Evolutionary conservation across 2,797 vertebrate genomes (phyloP), one percentile per base, ranked within the genome.

Genomic region (Lutra lutra): DNA sequence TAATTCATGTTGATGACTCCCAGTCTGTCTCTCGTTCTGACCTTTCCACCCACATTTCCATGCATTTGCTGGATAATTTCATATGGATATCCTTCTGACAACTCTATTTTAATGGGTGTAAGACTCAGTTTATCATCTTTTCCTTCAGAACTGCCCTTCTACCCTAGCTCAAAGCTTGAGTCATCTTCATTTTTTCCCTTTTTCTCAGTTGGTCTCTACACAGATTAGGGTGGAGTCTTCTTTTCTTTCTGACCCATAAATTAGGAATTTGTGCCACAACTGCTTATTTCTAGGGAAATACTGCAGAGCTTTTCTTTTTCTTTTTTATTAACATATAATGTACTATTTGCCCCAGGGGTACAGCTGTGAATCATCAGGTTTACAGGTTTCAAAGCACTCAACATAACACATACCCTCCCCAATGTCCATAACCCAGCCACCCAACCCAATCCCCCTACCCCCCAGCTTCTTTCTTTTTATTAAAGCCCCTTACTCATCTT

Each of bases 161-260:
- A 35, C 14, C 1, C 13, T 23, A 35, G 64, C 3, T 86, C 73
- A 56, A 68, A 95, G 79, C 77, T 21, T 80, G 32, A 94, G 15
- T 97, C 73, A 77, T 72, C 70, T 86, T 88, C 58, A 72, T 27
- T 96, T 60, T 68, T 32, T 62, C 27, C 86, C 43, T 89, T 68
- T 62, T 20, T 21, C 80, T 89, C 17, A 73, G 4, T 29, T 93
- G 86, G 70, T 68, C 40, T 21, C 35, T 35, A 83, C 18, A 60
- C 0, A 70, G 56, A 6, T 68, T 21, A 75, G 29, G 35, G 56
- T 72, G 40, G 40, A 91, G 12, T 7, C 20, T 48, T 60, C 62
- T 77, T 70, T 64, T 83, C 60, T 73, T 85, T 21, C 35, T 95
- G 78, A 80, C 5, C 13, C 35, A 64, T 38, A 89, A 79, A 73